A percentile compares a stretch with the other conserved stretches of the same genome.
Evolutionary conservation across 1,140 invertebrate genomes (phyloP).

Genomic region (Dendrolimus kikuchii): DNA sequence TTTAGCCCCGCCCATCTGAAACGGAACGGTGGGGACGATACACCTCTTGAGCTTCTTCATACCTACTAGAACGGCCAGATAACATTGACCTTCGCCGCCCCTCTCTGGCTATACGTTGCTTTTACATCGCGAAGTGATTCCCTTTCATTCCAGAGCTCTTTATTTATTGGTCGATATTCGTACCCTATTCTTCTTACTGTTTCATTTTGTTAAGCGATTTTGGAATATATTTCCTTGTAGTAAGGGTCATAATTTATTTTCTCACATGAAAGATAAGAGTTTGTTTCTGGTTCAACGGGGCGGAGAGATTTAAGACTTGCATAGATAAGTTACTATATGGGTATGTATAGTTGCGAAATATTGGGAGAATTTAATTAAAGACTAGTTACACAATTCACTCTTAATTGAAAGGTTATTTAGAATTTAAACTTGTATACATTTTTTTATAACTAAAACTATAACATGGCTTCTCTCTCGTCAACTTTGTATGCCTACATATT

Average conservation of each 20-base stretch:
- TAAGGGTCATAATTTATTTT: slow-evolving; percentile 3
- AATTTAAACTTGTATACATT: no score
- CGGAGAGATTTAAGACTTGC: slow-evolving; percentile 22
- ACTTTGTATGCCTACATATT: no score
- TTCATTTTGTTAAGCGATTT: slow-evolving; percentile 8
- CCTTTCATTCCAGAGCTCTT: slow-evolving; percentile 13
- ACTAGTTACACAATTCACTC: no score
- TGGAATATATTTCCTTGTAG: slow-evolving; percentile 3
- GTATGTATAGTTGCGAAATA: slow-evolving; percentile 3
- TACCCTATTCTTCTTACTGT: slow-evolving; percentile 12
- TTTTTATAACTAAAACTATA: no score
- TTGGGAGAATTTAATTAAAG: no score
- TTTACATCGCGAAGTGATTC: no score
- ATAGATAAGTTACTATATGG: slow-evolving; percentile 23
- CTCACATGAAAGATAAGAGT: no score
- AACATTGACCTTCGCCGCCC: slow-evolving; percentile 21
- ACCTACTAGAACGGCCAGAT: slow-evolving; percentile 48
- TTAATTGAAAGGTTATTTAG: no score
- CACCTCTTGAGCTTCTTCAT: slow-evolving; percentile 60
- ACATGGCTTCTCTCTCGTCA: no score
- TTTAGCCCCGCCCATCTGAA: slow-evolving; percentile 45
- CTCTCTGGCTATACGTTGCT: slow-evolving; percentile 1
- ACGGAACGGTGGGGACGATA: slow-evolving; percentile 54
- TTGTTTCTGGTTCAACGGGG: slow-evolving; percentile 20
- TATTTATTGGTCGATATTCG: slow-evolving; percentile 26